Evolutionary conservation across 2,113 vertebrate genomes (phyloP).

Genomic region (Spea multiplicata): DNA sequence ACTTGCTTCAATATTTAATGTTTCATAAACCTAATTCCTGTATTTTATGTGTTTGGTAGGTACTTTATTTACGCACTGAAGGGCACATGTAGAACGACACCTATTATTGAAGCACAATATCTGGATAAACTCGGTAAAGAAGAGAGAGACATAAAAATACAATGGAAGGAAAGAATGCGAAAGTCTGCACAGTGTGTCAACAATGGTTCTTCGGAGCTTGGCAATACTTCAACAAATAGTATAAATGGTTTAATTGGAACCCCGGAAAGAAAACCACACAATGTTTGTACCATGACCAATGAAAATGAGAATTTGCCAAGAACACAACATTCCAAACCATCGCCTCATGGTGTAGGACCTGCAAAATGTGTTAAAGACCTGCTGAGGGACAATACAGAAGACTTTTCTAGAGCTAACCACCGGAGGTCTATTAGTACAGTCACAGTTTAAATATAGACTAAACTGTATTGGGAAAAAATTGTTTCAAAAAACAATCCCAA

Average conservation of each 20-base stretch:
- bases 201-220: neutral
- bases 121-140: slow-evolving; percentile 70
- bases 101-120: slow-evolving; percentile 72
- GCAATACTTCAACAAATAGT: neutral
- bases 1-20: too few relatives aligned
- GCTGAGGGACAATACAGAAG: neutral
- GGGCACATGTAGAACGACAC: slow-evolving; percentile 72
- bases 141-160: slow-evolving; percentile 67
- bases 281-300: neutral
- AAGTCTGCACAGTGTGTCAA: neutral
- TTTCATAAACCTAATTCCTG: too few relatives aligned
- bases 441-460: slow-evolving; percentile 61
- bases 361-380: slow-evolving; percentile 30
- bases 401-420: slow-evolving; percentile 53
- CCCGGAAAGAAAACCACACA: neutral
- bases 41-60: slow-evolving; percentile 64
- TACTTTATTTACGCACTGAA: slow-evolving; percentile 74
- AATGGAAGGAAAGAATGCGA: slow-evolving; percentile 55
- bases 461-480: slow-evolving; percentile 18
- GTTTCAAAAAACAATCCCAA: neutral
- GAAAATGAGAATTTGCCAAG: neutral
- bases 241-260: slow-evolving; percentile 25
- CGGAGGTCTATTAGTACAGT: slow-evolving; percentile 67
- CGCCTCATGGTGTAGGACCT: neutral
- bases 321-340: neutral